A percentile compares a stretch with the other conserved stretches of the same genome.
Evolutionary conservation across 2,888 invertebrate genomes (phyloP).

Genomic region (Xylocampa areola): DNA sequence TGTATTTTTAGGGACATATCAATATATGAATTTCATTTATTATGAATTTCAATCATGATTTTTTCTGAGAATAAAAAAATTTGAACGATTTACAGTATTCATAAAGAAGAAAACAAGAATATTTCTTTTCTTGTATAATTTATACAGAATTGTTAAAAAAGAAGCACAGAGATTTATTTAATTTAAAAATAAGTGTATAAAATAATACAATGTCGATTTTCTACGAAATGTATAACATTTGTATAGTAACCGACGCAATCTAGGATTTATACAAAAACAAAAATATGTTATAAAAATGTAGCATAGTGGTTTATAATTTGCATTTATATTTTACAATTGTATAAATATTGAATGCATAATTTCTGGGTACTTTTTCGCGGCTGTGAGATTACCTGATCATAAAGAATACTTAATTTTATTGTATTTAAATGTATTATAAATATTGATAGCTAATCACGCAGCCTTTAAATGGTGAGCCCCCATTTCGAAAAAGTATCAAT

Average conservation of each 20-base stretch:
- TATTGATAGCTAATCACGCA: constrained; percentile 72
- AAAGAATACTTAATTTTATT: constrained; percentile 40
- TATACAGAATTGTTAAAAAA: constrained; percentile 8
- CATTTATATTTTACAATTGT: constrained; percentile 51
- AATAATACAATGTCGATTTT: constrained; percentile 32
- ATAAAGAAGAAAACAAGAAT: background rate
- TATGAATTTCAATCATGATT: too few relatives aligned
- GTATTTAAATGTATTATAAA: constrained; percentile 52
- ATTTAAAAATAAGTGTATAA: constrained; percentile 36
- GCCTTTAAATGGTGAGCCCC: constrained; percentile 85
- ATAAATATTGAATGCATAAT: constrained; percentile 46
- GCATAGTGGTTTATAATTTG: constrained; percentile 42
- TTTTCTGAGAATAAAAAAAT: constrained; percentile 19
- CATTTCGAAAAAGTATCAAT: constrained; percentile 81
- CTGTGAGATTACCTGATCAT: constrained; percentile 75
- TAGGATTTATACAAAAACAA: constrained; percentile 42
- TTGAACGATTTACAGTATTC: constrained; percentile 32
- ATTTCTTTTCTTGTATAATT: constrained; percentile 15
- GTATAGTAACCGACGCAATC: constrained; percentile 32
- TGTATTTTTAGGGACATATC: constrained; percentile 57
- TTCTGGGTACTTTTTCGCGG: constrained; percentile 76
- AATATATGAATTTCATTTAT: constrained; percentile 20
- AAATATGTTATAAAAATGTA: constrained; percentile 46
- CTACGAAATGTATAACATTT: constrained; percentile 40
- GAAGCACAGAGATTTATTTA: constrained; percentile 25